Conservation (phyloP, 1,140 invertebrate genomes). For the Hylaeus anthracinus region DNA sequence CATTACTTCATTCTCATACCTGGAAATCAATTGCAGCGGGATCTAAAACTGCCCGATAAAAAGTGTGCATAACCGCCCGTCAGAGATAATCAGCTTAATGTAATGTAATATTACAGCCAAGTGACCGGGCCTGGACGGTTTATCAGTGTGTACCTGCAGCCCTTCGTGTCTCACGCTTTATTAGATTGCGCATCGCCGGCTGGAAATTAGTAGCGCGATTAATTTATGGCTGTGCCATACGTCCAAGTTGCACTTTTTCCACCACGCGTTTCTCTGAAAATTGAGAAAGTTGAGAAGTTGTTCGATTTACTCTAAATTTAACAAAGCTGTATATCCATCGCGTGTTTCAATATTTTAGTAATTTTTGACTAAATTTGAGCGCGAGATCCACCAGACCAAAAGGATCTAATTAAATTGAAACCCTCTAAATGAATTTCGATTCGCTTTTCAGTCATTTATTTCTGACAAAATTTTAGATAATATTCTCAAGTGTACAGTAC, state of each 20-base stretch:
- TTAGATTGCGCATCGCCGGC: slow-evolving; percentile 56
- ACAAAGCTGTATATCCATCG: too few species aligned
- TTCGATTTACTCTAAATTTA: too few species aligned
- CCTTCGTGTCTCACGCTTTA: slow-evolving; percentile 68
- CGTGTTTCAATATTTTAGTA: too few species aligned
- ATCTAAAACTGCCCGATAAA: slow-evolving; percentile 40
- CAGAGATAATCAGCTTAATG: slow-evolving; percentile 64
- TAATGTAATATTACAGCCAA: slow-evolving; percentile 60
- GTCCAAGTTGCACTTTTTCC: slow-evolving; percentile 1
- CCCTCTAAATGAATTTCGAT: too few species aligned
- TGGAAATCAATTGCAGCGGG: not conserved
- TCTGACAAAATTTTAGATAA: too few species aligned
- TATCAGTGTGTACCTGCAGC: slow-evolving; percentile 61
- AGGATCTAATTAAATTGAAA: too few species aligned
- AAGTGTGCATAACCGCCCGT: slow-evolving; percentile 23
- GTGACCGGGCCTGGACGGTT: slow-evolving; percentile 36
- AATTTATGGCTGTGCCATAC: slow-evolving; percentile 52
- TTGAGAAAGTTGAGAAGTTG: not conserved
- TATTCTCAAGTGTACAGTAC: too few species aligned
- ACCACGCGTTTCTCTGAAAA: too few species aligned
- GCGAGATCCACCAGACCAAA: too few species aligned
- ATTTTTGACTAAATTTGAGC: too few species aligned
- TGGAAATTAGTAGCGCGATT: slow-evolving; percentile 60
- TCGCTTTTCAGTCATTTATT: too few species aligned
- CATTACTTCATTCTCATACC: not conserved